Percentiles rank a stretch among this genome's conserved stretches.
Conservation (phyloP, 2,797 vertebrate species). For the Ammospiza maritima region DNA sequence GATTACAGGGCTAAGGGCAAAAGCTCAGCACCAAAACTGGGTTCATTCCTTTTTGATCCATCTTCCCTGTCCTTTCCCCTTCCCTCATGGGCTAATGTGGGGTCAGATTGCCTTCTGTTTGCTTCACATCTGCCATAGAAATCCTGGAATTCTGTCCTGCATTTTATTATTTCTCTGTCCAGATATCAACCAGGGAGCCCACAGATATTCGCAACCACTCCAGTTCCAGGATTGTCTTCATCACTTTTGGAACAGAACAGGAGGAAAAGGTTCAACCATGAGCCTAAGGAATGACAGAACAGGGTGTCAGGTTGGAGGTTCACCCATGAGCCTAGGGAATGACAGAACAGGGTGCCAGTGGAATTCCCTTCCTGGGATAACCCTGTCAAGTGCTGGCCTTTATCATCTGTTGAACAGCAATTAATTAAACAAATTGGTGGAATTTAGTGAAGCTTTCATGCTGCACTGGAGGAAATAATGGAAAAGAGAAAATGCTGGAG, state of each 20-base stretch:
- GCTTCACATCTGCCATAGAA: neutral
- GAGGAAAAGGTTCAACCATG: neutral
- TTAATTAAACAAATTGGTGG: neutral
- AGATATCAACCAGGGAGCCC: neutral
- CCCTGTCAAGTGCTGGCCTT: neutral
- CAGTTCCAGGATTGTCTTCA: neutral
- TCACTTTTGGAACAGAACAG: neutral
- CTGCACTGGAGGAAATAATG: neutral
- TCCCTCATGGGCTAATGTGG: neutral
- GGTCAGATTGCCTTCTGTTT: neutral
- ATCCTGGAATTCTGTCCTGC: neutral
- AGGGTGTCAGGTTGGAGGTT: rapidly evolving
- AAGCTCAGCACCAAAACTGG: neutral
- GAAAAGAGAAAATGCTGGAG: neutral
- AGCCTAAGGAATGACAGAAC: rapidly evolving
- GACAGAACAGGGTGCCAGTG: rapidly evolving
- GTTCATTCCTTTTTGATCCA: neutral
- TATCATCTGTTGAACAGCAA: neutral
- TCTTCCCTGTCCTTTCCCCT: neutral
- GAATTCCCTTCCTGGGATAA: neutral
- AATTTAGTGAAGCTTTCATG: neutral
- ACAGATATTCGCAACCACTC: neutral
- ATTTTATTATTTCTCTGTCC: neutral
- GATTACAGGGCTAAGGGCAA: neutral
- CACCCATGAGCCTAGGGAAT: rapidly evolving